Conservation (phyloP, 2,113 vertebrate genomes). For the Fulmarus glacialis region DNA sequence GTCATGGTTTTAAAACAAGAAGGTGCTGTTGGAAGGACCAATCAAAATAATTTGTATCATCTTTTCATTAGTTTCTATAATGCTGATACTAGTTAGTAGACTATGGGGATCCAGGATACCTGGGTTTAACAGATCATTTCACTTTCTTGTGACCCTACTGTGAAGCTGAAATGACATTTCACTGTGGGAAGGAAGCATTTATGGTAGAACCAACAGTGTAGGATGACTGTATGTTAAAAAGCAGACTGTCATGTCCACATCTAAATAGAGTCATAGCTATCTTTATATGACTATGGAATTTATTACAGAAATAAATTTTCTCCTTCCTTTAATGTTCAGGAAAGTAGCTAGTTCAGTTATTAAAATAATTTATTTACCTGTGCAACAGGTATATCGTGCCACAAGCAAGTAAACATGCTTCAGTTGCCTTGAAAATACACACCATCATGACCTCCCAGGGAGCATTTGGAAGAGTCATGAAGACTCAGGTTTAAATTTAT, state of each 20-base stretch:
- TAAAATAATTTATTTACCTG: neutral
- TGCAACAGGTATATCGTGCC: neutral
- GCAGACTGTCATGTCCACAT: neutral
- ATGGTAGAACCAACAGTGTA: neutral
- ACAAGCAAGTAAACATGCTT: neutral
- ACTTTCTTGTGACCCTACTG: neutral
- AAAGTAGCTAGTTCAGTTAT: neutral
- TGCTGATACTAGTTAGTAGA: neutral
- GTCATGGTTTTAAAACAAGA: neutral
- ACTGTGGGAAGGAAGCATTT: neutral
- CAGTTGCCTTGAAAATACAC: neutral
- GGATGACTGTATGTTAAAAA: neutral
- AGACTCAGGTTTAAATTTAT: neutral
- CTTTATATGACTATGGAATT: neutral
- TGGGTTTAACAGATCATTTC: neutral
- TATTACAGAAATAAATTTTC: neutral
- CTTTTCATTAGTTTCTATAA: neutral
- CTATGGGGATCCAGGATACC: rapidly evolving
- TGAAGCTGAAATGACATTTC: neutral
- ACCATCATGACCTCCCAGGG: neutral
- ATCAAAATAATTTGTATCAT: neutral
- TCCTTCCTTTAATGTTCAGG: neutral
- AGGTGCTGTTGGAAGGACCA: neutral
- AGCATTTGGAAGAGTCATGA: neutral
- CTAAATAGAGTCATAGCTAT: neutral